Base-by-base conservation (phyloP, 2,113 vertebrate species). In the Synchiropus splendidus region DNA sequence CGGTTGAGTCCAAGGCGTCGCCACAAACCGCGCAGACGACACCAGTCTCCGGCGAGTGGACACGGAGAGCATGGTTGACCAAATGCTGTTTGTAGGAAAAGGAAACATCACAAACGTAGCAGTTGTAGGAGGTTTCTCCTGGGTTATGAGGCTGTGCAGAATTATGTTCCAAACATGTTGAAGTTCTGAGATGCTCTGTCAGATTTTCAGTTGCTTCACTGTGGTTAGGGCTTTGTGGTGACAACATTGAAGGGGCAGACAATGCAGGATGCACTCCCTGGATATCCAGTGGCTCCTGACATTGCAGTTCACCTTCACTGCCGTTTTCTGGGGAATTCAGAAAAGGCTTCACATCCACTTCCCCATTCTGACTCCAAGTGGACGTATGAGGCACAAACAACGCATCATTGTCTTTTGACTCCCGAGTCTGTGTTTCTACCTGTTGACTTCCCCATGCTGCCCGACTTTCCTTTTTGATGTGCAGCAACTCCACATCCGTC, bases 401-500 rank as follows among this genome's bases (percentile, higher is more conserved):
- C 6, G 6, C 17, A n/a, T n/a, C n/a, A n/a, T n/a, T n/a, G 4
- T 36, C 13, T 1, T 5, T 41, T 2, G 48, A 39, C 10, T 54
- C 37, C 6, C 16, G 15, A 3, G 34, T 17, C 31, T 37, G 38
- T 2, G 34, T 10, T n/a, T 40, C 51, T 31, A 55, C 12, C 2
- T 53, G 58, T 17, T 44, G 30, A 40, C 9, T 2, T 8, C 17
- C n/a, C 72, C 64, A 75, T 3, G 45, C 6, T 18, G 75, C 56
- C 13, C 8, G 11, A 27, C 52, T n/a, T 45, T 78, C 74, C 51
- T 75, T 42, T 64, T 79, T 79, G 48, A 79, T 61, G 18, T 14
- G 49, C n/a, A 2, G 51, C 16, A 12, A 42, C 16, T 56, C 63
- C 8, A 34, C n/a, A 31, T 18, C 44, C 42, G 0, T 10, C 21